Percentiles rank a stretch among this genome's conserved stretches.
Evolutionary conservation across 2,888 invertebrate species (phyloP).

Genomic region (Oegoconia quadripuncta): DNA sequence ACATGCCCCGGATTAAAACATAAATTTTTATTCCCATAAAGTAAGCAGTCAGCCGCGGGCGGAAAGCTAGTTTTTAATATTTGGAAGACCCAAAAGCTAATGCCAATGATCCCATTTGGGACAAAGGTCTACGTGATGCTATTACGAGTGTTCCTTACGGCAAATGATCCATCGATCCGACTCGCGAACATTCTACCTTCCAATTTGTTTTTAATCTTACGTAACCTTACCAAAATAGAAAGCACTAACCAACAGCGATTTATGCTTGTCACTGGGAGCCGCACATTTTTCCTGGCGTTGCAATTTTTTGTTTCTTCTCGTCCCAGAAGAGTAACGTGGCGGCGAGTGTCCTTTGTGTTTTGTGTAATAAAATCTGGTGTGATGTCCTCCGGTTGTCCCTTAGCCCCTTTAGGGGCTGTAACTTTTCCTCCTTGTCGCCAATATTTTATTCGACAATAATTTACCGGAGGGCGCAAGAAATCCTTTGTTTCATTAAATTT

Average conservation of each 20-base stretch:
- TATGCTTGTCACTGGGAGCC: slow-evolving; percentile 13
- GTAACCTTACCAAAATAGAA: neutral
- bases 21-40: too few species aligned
- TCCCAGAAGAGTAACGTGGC: slow-evolving; percentile 48
- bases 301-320: slow-evolving; percentile 41
- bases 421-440: slow-evolving; percentile 64
- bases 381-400: slow-evolving; percentile 45
- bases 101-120: too few species aligned
- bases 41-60: too few species aligned
- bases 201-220: too few species aligned
- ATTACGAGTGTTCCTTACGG: too few species aligned
- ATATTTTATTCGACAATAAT: slow-evolving; percentile 66
- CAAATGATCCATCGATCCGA: neutral
- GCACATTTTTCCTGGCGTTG: slow-evolving; percentile 32
- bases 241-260: slow-evolving; percentile 1
- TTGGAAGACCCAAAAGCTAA: too few species aligned
- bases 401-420: slow-evolving; percentile 59
- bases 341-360: slow-evolving; percentile 49
- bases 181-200: neutral
- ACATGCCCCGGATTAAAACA: too few species aligned
- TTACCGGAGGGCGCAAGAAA: slow-evolving; percentile 44
- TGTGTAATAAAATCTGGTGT: slow-evolving; percentile 65
- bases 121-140: too few species aligned
- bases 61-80: too few species aligned
- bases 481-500: slow-evolving; percentile 60